Evolutionary conservation across 2,888 invertebrate species (phyloP).

Genomic region (Gastracanthus pulcherrimus): DNA sequence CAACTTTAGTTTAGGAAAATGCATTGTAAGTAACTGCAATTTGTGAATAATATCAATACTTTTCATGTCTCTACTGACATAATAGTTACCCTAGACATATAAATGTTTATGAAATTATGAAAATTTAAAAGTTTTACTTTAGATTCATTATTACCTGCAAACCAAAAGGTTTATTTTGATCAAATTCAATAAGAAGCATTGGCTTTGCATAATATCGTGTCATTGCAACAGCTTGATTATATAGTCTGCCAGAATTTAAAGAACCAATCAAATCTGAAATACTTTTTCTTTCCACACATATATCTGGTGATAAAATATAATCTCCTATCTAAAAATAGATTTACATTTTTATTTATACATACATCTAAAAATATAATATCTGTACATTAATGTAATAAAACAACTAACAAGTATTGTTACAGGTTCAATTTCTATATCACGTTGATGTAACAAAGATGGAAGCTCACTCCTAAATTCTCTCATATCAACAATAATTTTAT

Average conservation of each 20-base stretch:
- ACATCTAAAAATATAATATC: background rate
- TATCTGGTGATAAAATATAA: conserved; percentile 97
- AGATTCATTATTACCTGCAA: conserved; percentile 82
- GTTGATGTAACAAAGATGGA: conserved; percentile 94
- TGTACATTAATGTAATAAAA: background rate
- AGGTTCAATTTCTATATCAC: conserved; percentile 95
- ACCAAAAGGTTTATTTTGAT: conserved; percentile 94
- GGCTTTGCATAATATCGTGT: conserved; percentile 91
- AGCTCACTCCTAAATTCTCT: conserved; percentile 98
- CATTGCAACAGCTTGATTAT: conserved; percentile 97
- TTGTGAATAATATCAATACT: conserved; percentile 91
- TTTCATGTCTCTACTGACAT: conserved; percentile 87
- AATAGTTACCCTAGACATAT: conserved; percentile 85
- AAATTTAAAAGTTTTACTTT: background rate
- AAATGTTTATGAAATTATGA: conserved; percentile 14
- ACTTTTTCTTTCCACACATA: conserved; percentile 98
- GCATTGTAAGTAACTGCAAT: conserved; percentile 94
- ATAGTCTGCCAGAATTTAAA: conserved; percentile 94
- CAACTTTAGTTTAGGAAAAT: conserved; percentile 94
- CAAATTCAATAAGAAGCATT: conserved; percentile 96
- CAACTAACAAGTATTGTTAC: conserved; percentile 85
- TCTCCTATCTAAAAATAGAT: conserved; percentile 88
- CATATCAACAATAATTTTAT: conserved; percentile 93
- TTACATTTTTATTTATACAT: background rate
- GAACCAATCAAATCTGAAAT: conserved; percentile 97